Evolutionary conservation across 2,113 vertebrate genomes (phyloP).

Genomic region (Serilophus lunatus): DNA sequence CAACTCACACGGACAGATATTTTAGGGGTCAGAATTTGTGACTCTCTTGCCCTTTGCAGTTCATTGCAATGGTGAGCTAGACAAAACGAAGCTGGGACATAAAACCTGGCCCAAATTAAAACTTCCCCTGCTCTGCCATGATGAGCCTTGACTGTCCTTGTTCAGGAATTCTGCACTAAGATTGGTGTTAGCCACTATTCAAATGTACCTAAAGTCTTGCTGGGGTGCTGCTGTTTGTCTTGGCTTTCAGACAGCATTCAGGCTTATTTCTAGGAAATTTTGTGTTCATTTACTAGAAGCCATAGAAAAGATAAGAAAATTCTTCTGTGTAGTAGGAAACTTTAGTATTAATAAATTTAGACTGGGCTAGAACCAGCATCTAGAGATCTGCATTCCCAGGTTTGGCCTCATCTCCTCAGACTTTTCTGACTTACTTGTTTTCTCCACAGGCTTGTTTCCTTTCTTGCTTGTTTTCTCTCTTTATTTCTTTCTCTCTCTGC

Average conservation of each 20-base stretch:
- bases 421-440: neutral
- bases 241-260: neutral
- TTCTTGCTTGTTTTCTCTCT: rapidly evolving
- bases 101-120: neutral
- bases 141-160: neutral
- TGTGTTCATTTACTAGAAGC: neutral
- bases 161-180: neutral
- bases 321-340: neutral
- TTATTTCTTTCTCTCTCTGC: rapidly evolving
- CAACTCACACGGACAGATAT: neutral
- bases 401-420: neutral
- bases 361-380: neutral
- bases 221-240: neutral
- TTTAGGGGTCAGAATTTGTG: neutral
- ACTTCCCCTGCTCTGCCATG: neutral
- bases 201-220: neutral
- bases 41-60: neutral
- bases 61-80: neutral
- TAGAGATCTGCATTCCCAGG: neutral
- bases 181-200: neutral
- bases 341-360: neutral
- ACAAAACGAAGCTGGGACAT: neutral
- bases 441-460: neutral
- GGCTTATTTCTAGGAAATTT: neutral
- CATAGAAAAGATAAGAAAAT: neutral